A percentile compares a stretch with the other conserved stretches of the same genome.
Evolutionary conservation across 1,140 invertebrate species (phyloP).

Genomic region (Drosophila pruinosa): DNA sequence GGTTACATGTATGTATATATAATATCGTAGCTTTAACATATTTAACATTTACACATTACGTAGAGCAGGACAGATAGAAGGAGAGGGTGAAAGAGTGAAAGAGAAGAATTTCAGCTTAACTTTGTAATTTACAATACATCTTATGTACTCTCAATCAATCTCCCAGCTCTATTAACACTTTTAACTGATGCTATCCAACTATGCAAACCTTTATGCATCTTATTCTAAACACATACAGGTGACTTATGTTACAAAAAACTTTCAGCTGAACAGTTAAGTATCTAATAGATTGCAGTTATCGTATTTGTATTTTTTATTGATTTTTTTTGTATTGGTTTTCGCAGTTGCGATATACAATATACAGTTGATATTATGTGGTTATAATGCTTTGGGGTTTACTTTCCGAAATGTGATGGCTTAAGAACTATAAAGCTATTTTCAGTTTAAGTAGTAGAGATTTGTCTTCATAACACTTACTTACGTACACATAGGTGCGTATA

Average conservation of each 20-base stretch:
- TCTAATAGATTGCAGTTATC: slow-evolving; percentile 41
- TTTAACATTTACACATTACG: slow-evolving; percentile 63
- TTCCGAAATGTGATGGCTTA: slow-evolving; percentile 58
- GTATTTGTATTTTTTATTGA: slow-evolving; percentile 31
- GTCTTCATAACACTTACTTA: slow-evolving; percentile 44
- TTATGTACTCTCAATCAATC: slow-evolving; percentile 32
- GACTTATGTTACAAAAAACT: slow-evolving; percentile 58
- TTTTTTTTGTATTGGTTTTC: no score
- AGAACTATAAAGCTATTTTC: slow-evolving; percentile 82
- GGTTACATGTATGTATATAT: slow-evolving; percentile 55
- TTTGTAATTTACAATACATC: slow-evolving; percentile 20
- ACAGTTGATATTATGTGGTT: slow-evolving; percentile 15
- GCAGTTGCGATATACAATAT: slow-evolving; percentile 1
- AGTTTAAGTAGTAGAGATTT: slow-evolving; percentile 73
- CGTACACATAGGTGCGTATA: not conserved
- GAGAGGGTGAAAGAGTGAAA: slow-evolving; percentile 8
- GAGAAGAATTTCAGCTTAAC: slow-evolving; percentile 40
- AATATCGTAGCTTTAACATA: slow-evolving; percentile 50
- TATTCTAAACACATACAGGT: slow-evolving; percentile 31
- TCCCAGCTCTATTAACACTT: slow-evolving; percentile 24
- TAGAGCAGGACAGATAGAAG: slow-evolving; percentile 23
- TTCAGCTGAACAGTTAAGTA: slow-evolving; percentile 65
- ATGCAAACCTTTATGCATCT: slow-evolving; percentile 31
- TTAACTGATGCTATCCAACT: slow-evolving; percentile 16
- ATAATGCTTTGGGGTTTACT: slow-evolving; percentile 29